A percentile compares a stretch with the other conserved stretches of the same genome.
Evolutionary conservation across 2,797 vertebrate species (phyloP).

Genomic region (Alauda arvensis): DNA sequence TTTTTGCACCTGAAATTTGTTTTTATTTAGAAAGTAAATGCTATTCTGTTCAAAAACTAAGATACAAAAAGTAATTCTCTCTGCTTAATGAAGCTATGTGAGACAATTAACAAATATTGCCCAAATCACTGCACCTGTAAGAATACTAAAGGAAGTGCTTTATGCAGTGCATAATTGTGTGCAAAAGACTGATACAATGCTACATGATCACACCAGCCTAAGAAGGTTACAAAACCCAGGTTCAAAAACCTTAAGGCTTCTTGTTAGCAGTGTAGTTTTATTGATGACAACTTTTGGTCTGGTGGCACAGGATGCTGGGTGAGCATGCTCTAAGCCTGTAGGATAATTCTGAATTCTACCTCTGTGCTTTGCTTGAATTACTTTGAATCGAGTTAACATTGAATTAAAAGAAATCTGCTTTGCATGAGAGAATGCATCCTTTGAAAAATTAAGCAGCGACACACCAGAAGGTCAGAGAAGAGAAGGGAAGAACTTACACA

Average conservation of each 20-base stretch:
- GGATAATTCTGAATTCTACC: neutral
- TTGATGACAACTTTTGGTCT: fast-evolving
- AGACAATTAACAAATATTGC: neutral
- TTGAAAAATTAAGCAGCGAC: neutral
- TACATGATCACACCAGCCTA: neutral
- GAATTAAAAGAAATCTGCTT: neutral
- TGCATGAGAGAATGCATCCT: neutral
- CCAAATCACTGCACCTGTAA: neutral
- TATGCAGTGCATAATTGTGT: neutral
- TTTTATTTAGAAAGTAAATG: neutral
- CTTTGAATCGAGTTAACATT: neutral
- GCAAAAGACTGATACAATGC: neutral
- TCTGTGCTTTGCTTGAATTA: neutral
- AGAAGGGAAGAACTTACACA: neutral
- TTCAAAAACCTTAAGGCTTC: neutral
- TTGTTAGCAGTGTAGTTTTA: neutral
- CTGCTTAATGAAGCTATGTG: neutral
- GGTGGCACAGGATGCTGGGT: neutral
- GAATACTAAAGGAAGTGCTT: neutral
- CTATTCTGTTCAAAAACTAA: neutral
- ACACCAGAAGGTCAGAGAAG: neutral
- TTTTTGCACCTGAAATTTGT: neutral
- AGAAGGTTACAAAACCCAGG: neutral
- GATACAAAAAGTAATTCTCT: neutral
- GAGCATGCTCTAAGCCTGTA: neutral